These are phyloP conservation scores for Cyclopterus lumpus DNA, from an alignment of 2,797 vertebrate species.

Conservation along the genomic window DNA sequence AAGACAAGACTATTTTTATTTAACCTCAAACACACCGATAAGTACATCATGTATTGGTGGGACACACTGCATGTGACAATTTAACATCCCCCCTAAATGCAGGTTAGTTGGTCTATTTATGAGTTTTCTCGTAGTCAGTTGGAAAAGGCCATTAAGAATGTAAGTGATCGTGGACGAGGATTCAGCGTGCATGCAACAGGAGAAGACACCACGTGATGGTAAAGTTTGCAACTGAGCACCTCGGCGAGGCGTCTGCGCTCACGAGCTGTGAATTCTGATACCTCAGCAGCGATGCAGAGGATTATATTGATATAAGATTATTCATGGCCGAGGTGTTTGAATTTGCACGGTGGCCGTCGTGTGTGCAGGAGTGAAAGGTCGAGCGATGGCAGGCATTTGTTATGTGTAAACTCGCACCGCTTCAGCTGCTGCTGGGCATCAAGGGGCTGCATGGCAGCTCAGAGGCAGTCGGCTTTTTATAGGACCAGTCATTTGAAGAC, in stretches of 20 bases:
- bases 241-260: neutral
- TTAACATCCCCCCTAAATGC: neutral
- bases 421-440: constrained; percentile 81
- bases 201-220: neutral
- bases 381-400: constrained; percentile 65
- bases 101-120: neutral
- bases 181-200: neutral
- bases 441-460: constrained; percentile 55
- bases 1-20: no score
- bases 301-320: constrained; percentile 20
- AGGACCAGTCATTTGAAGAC: constrained; percentile 75
- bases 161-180: neutral
- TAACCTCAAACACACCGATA: neutral
- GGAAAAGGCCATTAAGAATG: neutral
- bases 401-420: constrained; percentile 67
- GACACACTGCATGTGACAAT: neutral
- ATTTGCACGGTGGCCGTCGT: constrained; percentile 35
- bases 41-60: neutral
- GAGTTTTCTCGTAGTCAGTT: neutral
- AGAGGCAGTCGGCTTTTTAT: constrained; percentile 80
- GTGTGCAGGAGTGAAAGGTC: constrained; percentile 68
- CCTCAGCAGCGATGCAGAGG: neutral
- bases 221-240: constrained; percentile 22
- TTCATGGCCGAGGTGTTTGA: constrained; percentile 15
- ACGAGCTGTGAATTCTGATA: neutral